A percentile compares a stretch with the other conserved stretches of the same genome.
Evolutionary conservation across 1,140 invertebrate species (phyloP).

Genomic region (Saccostrea echinata): DNA sequence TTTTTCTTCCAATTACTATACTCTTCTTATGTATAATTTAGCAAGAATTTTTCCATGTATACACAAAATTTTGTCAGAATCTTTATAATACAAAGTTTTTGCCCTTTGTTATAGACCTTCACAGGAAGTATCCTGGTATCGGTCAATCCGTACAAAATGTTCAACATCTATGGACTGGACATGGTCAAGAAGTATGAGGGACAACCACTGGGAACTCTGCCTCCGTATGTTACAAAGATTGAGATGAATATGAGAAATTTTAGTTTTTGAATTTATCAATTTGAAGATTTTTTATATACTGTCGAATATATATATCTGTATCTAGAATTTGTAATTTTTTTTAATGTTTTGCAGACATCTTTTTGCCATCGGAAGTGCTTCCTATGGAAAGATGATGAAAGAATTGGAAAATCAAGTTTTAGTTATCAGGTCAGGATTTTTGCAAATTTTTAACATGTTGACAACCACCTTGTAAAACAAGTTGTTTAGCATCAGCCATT

Average conservation of each 20-base stretch:
- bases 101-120: slow-evolving; percentile 87
- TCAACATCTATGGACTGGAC: slow-evolving; percentile 96
- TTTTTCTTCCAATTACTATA: slow-evolving; percentile 15
- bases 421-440: slow-evolving; percentile 86
- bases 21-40: no score
- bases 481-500: neutral
- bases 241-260: neutral
- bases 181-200: slow-evolving; percentile 96
- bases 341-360: slow-evolving; percentile 85
- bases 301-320: neutral
- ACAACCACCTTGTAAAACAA: neutral
- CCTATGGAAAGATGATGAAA: slow-evolving; percentile 87
- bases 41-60: no score
- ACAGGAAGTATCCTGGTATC: slow-evolving; percentile 96
- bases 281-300: neutral
- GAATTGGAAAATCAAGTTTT: slow-evolving; percentile 86
- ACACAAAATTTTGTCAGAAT: neutral
- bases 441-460: no score
- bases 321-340: neutral
- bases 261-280: neutral
- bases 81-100: neutral
- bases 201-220: slow-evolving; percentile 92
- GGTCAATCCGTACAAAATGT: slow-evolving; percentile 98
- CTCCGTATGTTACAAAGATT: slow-evolving; percentile 83
- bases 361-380: slow-evolving; percentile 95